A percentile compares a stretch with the other conserved stretches of the same genome.
Evolutionary conservation across 2,797 vertebrate species (phyloP).

Genomic region (Notamacropus eugenii): DNA sequence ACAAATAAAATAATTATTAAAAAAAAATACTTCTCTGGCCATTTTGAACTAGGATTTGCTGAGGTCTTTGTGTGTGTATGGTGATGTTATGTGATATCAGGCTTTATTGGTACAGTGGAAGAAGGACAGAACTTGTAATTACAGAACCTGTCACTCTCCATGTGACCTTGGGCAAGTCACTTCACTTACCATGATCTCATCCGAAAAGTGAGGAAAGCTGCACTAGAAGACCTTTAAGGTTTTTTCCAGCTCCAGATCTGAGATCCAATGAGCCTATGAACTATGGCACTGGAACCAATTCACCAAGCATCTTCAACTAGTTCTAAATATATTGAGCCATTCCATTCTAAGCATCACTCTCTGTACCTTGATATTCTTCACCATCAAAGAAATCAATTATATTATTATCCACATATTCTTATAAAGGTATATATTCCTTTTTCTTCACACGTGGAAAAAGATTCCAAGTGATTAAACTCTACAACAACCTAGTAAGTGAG

Average conservation of each 20-base stretch:
- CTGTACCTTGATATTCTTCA: constrained; percentile 5
- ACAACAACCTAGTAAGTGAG: too few species aligned
- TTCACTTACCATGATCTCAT: too few species aligned
- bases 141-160: too few species aligned
- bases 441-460: too few species aligned
- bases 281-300: too few species aligned
- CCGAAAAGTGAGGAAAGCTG: too few species aligned
- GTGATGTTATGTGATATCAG: constrained; percentile 7
- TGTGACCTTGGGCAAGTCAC: too few species aligned
- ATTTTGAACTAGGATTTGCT: neutral
- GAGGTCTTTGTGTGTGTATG: neutral
- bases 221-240: neutral
- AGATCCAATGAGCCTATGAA: neutral
- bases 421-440: neutral
- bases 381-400: constrained; percentile 8
- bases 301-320: too few species aligned
- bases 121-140: too few species aligned
- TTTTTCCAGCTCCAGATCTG: neutral
- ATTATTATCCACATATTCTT: neutral
- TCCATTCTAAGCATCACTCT: neutral
- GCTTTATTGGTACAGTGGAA: too few species aligned
- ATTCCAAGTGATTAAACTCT: too few species aligned
- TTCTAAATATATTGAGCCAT: neutral
- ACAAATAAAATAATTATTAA: too few species aligned
- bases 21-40: neutral